A percentile compares a stretch with the other conserved stretches of the same genome.
phyloP scores from a whole-genome alignment of 1,140 invertebrate species.

The Diorhabda sublineata region DNA sequence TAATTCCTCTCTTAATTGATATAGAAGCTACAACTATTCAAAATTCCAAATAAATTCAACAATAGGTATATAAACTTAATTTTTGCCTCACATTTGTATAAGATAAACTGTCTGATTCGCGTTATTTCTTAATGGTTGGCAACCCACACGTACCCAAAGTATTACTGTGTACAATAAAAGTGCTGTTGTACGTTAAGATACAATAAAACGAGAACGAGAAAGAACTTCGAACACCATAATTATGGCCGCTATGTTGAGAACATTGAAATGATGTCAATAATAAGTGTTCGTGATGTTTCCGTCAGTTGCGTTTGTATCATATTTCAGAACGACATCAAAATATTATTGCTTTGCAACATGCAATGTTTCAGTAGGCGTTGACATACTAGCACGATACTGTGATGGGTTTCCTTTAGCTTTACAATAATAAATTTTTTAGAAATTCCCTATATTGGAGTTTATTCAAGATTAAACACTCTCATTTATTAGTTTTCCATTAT shows the following conservation, averaged over 20 bases:
- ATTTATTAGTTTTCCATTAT: too few relatives aligned
- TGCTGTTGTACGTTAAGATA: background rate
- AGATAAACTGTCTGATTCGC: too few relatives aligned
- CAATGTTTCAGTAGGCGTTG: slow-evolving; percentile 33
- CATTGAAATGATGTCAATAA: slow-evolving; percentile 7
- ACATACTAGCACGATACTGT: slow-evolving; percentile 30
- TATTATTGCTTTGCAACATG: slow-evolving; percentile 34
- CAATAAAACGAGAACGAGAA: background rate
- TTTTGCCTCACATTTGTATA: too few relatives aligned
- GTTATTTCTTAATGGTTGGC: too few relatives aligned
- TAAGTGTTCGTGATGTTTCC: slow-evolving; percentile 20
- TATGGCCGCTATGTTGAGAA: slow-evolving; percentile 1
- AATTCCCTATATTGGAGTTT: too few relatives aligned
- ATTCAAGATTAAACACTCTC: too few relatives aligned
- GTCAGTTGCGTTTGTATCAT: slow-evolving; percentile 23
- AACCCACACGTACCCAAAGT: too few relatives aligned
- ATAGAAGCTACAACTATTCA: too few relatives aligned
- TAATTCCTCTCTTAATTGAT: too few relatives aligned
- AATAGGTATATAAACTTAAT: too few relatives aligned
- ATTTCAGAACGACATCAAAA: slow-evolving; percentile 33
- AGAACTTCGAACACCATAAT: background rate
- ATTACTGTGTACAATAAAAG: too few relatives aligned
- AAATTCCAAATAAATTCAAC: too few relatives aligned
- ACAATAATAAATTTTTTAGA: slow-evolving; percentile 7
- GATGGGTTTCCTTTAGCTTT: slow-evolving; percentile 6